phyloP scores from a whole-genome alignment of 2,113 vertebrate species.

The Hypomesus transpacificus region DNA sequence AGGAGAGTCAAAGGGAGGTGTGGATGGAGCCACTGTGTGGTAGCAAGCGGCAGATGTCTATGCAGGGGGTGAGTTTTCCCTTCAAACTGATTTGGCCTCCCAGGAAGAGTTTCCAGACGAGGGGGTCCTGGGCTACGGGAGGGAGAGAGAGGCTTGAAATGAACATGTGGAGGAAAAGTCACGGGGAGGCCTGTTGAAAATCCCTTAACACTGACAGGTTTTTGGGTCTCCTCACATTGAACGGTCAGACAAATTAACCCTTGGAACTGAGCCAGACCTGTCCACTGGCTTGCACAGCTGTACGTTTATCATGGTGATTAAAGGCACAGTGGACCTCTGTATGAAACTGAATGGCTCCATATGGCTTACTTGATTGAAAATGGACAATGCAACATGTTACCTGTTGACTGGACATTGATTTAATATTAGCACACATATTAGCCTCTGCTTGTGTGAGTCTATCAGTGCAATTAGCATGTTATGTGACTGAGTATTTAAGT shows the following conservation, averaged over 20 bases:
- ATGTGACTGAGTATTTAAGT: neutral
- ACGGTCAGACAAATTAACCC: constrained; percentile 17
- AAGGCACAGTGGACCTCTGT: no score
- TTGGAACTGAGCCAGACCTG: constrained; percentile 18
- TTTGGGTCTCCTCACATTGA: constrained; percentile 9
- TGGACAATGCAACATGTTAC: no score
- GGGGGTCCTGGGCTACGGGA: neutral
- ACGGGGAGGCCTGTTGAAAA: constrained; percentile 26
- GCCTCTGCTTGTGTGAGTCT: no score
- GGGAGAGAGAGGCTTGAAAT: constrained; percentile 12
- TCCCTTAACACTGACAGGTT: constrained; percentile 28
- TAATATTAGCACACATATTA: no score
- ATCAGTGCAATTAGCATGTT: no score
- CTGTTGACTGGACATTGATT: no score
- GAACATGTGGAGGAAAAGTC: constrained; percentile 55
- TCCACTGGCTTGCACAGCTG: neutral
- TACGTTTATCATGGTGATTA: no score
- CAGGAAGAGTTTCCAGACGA: constrained; percentile 50
- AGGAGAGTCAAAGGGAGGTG: constrained; percentile 5
- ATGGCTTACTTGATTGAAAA: no score
- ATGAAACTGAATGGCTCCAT: no score
- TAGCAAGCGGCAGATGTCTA: constrained; percentile 62
- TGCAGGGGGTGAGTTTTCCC: constrained; percentile 54
- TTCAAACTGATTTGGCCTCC: constrained; percentile 54
- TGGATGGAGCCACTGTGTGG: constrained; percentile 25